Conservation (phyloP, 2,113 vertebrate species). For the Verasper variegatus region DNA sequence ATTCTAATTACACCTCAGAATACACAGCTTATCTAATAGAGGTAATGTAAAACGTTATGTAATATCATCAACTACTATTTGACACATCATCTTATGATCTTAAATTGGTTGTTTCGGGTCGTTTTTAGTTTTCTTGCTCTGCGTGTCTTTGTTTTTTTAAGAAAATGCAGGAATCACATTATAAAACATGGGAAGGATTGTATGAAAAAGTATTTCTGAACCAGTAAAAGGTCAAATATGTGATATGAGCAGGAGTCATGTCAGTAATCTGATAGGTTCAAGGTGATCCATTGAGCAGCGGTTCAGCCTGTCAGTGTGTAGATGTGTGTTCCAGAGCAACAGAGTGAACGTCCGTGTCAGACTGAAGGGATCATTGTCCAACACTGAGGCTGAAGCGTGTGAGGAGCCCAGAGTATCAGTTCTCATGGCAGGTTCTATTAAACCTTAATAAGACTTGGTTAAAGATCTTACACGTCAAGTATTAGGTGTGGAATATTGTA, state of each 20-base stretch:
- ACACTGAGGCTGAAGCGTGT: neutral
- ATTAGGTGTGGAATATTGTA: no score
- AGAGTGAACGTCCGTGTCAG: constrained; percentile 28
- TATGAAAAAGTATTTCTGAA: neutral
- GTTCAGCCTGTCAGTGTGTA: constrained; percentile 32
- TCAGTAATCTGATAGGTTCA: constrained; percentile 52
- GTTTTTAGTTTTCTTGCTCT: no score
- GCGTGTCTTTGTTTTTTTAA: no score
- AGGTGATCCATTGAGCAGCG: constrained; percentile 37
- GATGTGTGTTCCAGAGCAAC: constrained; percentile 22
- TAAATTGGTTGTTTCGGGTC: neutral
- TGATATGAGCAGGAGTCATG: constrained; percentile 5
- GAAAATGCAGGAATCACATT: no score
- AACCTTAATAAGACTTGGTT: constrained; percentile 13
- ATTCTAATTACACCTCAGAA: neutral
- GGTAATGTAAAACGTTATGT: no score
- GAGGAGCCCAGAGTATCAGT: neutral
- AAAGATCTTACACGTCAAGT: neutral
- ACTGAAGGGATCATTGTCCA: constrained; percentile 28
- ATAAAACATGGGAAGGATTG: no score
- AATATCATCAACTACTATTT: no score
- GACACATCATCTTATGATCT: neutral
- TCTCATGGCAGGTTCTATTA: constrained; percentile 13
- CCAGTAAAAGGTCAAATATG: neutral
- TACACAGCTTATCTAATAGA: neutral